Conservation (phyloP, 2,113 vertebrate species). For the Anseranas semipalmata region DNA sequence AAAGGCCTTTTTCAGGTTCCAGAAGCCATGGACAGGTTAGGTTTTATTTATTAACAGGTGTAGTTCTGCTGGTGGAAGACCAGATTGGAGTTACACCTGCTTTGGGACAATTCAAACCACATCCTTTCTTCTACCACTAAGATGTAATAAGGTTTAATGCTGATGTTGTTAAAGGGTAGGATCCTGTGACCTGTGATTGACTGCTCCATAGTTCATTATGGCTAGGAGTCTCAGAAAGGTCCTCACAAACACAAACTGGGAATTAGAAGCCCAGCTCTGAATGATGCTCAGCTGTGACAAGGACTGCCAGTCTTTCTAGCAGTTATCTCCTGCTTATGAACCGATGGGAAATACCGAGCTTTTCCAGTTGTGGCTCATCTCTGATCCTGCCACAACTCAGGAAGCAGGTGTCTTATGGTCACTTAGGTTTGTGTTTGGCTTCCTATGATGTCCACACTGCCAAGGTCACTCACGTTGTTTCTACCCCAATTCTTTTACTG, state of each 20-base stretch:
- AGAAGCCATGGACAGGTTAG: not conserved
- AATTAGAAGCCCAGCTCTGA: not conserved
- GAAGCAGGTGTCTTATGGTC: not conserved
- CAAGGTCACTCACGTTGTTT: not conserved
- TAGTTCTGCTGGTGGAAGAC: not conserved
- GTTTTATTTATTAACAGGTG: not conserved
- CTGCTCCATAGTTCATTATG: not conserved
- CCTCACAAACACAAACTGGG: not conserved
- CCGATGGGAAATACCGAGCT: not conserved
- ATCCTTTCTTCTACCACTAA: not conserved
- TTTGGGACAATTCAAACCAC: not conserved
- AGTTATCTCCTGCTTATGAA: not conserved
- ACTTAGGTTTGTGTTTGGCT: not conserved
- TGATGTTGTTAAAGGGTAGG: not conserved
- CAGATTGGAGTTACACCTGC: not conserved
- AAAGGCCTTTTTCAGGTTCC: not conserved
- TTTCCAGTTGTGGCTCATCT: not conserved
- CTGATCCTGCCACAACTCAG: not conserved
- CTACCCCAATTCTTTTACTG: not conserved
- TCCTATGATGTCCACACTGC: not conserved
- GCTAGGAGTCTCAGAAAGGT: not conserved
- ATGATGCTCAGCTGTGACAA: not conserved
- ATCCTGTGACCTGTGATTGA: not conserved
- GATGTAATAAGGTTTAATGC: not conserved
- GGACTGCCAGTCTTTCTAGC: not conserved